Evolutionary conservation across 2,888 invertebrate species (phyloP).

Genomic region (Mellilla xanthometata): DNA sequence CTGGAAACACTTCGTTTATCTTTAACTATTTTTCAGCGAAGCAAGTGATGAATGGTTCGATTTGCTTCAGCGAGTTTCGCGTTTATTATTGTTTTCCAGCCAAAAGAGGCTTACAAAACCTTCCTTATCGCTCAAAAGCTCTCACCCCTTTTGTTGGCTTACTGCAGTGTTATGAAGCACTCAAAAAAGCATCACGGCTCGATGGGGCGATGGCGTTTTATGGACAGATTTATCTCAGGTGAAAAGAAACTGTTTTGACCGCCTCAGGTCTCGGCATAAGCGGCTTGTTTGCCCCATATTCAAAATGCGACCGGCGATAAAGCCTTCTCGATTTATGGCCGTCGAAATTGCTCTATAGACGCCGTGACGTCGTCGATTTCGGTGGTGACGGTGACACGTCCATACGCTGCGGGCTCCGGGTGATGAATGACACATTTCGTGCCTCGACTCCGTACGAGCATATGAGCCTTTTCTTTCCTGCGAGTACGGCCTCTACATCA

Average conservation of each 20-base stretch:
- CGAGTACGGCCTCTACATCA: conserved; percentile 14
- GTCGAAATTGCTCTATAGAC: conserved; percentile 49
- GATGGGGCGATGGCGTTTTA: conserved; percentile 2
- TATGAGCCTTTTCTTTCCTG: conserved; percentile 30
- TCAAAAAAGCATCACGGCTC: conserved; percentile 6
- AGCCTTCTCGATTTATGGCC: conserved; percentile 49
- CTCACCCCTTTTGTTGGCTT: background rate
- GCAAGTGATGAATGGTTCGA: too few relatives aligned
- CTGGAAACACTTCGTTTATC: too few relatives aligned
- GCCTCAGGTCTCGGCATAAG: conserved; percentile 18
- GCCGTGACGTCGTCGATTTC: conserved; percentile 48
- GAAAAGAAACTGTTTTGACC: conserved; percentile 12
- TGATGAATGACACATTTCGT: conserved; percentile 41
- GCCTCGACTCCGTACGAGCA: conserved; percentile 16
- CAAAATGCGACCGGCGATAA: conserved; percentile 41
- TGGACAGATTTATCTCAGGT: conserved; percentile 10
- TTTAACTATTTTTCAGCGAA: too few relatives aligned
- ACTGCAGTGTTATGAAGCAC: conserved; percentile 9
- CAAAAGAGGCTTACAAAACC: background rate
- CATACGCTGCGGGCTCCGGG: conserved; percentile 27
- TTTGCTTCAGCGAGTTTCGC: too few relatives aligned
- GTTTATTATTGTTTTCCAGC: too few relatives aligned
- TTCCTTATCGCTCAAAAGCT: background rate
- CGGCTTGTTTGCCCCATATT: conserved; percentile 47
- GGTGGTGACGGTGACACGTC: conserved; percentile 40